Evolutionary conservation across 1,140 invertebrate species (phyloP).

Genomic region (Campoletis sonorensis): DNA sequence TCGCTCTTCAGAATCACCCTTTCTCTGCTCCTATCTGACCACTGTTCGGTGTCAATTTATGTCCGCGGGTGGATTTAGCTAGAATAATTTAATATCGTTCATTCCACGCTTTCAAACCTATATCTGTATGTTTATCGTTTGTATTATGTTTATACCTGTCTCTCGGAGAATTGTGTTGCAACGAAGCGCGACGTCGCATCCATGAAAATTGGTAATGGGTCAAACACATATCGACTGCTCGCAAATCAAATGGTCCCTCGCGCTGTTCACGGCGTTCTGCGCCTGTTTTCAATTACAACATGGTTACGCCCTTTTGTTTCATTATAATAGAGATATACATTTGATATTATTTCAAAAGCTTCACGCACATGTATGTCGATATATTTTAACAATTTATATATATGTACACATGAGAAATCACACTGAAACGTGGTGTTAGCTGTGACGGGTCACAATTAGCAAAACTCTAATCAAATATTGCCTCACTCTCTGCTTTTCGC

Average conservation of each 20-base stretch:
- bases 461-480: slow-evolving; percentile 66
- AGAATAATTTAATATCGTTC: slow-evolving; percentile 67
- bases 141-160: slow-evolving; percentile 11
- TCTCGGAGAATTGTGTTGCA: not conserved
- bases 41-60: slow-evolving; percentile 64
- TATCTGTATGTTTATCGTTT: not conserved
- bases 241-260: not conserved
- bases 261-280: not conserved
- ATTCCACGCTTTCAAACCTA: slow-evolving; percentile 30
- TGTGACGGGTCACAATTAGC: slow-evolving; percentile 57
- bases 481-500: slow-evolving; percentile 15
- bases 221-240: slow-evolving; percentile 1
- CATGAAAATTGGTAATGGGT: not conserved
- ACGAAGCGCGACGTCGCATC: not conserved
- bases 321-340: no score
- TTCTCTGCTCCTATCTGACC: not conserved
- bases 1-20: not conserved
- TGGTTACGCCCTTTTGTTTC: not conserved
- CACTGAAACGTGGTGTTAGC: not conserved
- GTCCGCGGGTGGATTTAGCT: slow-evolving; percentile 58
- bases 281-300: not conserved
- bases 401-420: not conserved
- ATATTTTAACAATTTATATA: not conserved
- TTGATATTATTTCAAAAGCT: no score
- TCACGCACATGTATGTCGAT: no score